Percentiles rank a stretch among this genome's conserved stretches.
Conservation (phyloP, 2,888 invertebrate genomes). For the Catonia carolina region DNA sequence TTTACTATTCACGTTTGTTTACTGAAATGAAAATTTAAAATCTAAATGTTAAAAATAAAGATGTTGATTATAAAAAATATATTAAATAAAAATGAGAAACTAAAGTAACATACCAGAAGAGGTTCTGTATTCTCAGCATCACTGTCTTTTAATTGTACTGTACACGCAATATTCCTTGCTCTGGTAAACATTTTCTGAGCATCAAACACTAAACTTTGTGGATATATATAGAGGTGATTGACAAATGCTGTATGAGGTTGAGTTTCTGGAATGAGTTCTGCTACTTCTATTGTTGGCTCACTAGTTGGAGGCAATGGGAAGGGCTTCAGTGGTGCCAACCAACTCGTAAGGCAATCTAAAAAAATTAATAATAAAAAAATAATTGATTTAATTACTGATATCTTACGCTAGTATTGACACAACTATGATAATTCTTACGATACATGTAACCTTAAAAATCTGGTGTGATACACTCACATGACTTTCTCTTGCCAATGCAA, state of each 20-base stretch:
- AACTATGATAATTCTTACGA: too few relatives aligned
- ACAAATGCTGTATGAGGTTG: constrained; percentile 77
- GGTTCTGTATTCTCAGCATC: constrained; percentile 66
- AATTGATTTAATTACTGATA: too few relatives aligned
- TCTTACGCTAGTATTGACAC: too few relatives aligned
- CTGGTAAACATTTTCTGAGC: constrained; percentile 85
- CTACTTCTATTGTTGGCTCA: constrained; percentile 74
- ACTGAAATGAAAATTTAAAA: too few relatives aligned
- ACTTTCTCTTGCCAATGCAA: too few relatives aligned
- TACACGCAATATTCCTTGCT: constrained; percentile 90
- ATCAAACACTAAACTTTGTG: constrained; percentile 77
- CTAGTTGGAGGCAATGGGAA: constrained; percentile 72
- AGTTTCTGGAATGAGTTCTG: constrained; percentile 70
- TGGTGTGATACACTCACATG: too few relatives aligned
- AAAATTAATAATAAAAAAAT: constrained; percentile 27
- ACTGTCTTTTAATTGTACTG: constrained; percentile 77
- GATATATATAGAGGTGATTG: constrained; percentile 91
- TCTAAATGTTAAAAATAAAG: too few relatives aligned
- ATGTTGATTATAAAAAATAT: too few relatives aligned
- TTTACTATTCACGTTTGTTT: too few relatives aligned
- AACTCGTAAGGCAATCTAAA: constrained; percentile 76
- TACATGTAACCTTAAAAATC: too few relatives aligned
- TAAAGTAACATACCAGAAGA: constrained; percentile 55
- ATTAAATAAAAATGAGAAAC: neutral
- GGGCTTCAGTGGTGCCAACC: constrained; percentile 75